Percentiles rank a stretch among this genome's conserved stretches.
phyloP scores from a whole-genome alignment of 2,113 vertebrate species.

The Lepus timidus region DNA sequence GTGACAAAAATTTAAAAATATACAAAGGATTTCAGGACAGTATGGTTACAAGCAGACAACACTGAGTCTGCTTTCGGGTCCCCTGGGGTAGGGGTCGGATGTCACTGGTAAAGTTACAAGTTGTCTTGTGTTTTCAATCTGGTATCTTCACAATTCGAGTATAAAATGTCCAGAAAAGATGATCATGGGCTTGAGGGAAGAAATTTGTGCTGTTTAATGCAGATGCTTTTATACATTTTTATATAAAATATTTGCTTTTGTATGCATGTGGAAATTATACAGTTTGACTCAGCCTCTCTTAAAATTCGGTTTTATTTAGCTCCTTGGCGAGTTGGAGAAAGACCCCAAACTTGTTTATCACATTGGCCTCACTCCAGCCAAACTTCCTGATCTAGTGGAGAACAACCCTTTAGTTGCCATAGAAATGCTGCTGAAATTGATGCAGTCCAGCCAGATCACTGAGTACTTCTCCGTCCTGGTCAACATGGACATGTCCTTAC shows the following conservation, averaged over 20 bases:
- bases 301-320: slow-evolving; percentile 85
- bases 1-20: neutral
- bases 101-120: neutral
- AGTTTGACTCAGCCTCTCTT: slow-evolving; percentile 28
- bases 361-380: slow-evolving; percentile 96
- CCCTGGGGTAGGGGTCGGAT: neutral
- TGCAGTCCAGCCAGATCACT: slow-evolving; percentile 99
- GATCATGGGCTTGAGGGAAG: neutral
- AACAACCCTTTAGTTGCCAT: slow-evolving; percentile 99
- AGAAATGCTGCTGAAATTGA: slow-evolving; percentile 98
- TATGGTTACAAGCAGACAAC: neutral
- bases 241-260: slow-evolving; percentile 8
- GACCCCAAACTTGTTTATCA: slow-evolving; percentile 99
- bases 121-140: neutral
- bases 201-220: neutral
- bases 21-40: neutral
- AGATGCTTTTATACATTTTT: neutral
- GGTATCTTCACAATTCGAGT: neutral
- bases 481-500: slow-evolving; percentile 99
- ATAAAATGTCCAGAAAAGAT: neutral
- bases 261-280: neutral
- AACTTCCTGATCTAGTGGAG: slow-evolving; percentile 98
- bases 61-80: neutral
- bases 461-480: slow-evolving; percentile 99
- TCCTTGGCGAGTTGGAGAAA: slow-evolving; percentile 97